Conservation (phyloP, 2,888 invertebrate species). For the Oxytorus armatus region DNA sequence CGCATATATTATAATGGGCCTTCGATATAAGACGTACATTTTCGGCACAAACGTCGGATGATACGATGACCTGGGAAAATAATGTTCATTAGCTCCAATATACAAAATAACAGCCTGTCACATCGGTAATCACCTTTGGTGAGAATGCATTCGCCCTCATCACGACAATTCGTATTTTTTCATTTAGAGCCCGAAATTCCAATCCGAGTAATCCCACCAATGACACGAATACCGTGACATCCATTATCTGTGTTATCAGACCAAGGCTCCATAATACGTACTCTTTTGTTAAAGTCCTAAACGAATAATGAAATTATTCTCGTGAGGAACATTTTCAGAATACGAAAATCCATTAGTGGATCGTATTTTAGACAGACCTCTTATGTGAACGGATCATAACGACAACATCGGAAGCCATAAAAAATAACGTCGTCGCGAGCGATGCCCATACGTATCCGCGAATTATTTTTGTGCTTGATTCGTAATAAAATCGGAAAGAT, state of each 20-base stretch:
- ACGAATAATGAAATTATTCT: no score
- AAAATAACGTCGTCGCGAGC: neutral
- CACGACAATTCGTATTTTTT: conserved; percentile 38
- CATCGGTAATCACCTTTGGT: conserved; percentile 29
- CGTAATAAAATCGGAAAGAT: conserved; percentile 52
- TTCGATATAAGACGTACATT: conserved; percentile 49
- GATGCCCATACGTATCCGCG: conserved; percentile 47
- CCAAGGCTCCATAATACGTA: conserved; percentile 36
- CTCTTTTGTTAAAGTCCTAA: no score
- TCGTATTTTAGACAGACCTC: no score
- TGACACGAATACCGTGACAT: conserved; percentile 53
- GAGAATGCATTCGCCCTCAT: conserved; percentile 32
- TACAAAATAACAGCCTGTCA: no score
- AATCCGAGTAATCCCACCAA: conserved; percentile 56
- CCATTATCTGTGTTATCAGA: conserved; percentile 34
- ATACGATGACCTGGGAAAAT: conserved; percentile 22
- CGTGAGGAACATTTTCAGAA: no score
- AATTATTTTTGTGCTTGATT: conserved; percentile 27
- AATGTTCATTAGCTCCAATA: no score
- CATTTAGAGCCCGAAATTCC: conserved; percentile 53
- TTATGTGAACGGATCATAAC: neutral
- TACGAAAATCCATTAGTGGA: neutral
- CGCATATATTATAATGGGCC: conserved; percentile 49
- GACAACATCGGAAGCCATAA: conserved; percentile 16
- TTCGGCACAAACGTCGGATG: conserved; percentile 56